These are phyloP conservation scores for Sweltsa coloradensis DNA, from an alignment of 1,140 invertebrate genomes.

Conservation along the genomic window DNA sequence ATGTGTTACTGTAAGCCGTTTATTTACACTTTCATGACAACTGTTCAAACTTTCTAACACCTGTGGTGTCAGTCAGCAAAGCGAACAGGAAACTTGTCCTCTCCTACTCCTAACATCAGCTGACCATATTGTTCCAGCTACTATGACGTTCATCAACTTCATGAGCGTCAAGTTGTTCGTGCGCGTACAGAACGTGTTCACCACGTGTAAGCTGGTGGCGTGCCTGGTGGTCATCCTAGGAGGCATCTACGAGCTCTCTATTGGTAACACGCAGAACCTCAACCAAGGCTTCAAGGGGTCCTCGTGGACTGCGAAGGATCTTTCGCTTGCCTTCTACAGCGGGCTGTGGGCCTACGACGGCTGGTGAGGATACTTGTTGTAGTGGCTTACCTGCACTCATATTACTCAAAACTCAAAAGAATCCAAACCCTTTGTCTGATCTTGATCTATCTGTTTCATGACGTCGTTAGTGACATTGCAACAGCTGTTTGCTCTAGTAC, in stretches of 20 bases:
- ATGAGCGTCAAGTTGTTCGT: conserved; percentile 80
- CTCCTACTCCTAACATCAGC: no score
- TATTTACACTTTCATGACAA: no score
- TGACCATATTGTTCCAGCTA: conserved; percentile 53
- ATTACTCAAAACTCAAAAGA: no score
- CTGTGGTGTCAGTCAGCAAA: no score
- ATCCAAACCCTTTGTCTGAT: no score
- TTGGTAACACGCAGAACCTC: conserved; percentile 61
- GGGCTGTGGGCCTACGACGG: conserved; percentile 94
- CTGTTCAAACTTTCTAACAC: no score
- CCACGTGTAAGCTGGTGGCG: conserved; percentile 70
- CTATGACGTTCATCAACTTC: conserved; percentile 82
- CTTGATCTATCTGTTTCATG: no score
- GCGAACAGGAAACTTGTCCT: no score
- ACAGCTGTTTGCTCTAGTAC: no score
- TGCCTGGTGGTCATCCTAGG: conserved; percentile 72
- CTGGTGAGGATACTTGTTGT: conserved; percentile 56
- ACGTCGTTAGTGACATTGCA: no score
- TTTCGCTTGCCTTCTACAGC: conserved; percentile 85
- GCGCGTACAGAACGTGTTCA: conserved; percentile 79
- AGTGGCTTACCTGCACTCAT: conserved; percentile 1
- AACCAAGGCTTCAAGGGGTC: conserved; percentile 63
- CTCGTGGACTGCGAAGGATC: conserved; percentile 49
- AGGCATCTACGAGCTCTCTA: conserved; percentile 61
- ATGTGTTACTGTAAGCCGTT: no score